Conservation (phyloP, 2,113 vertebrate genomes). For the Phrynocephalus versicolor region DNA sequence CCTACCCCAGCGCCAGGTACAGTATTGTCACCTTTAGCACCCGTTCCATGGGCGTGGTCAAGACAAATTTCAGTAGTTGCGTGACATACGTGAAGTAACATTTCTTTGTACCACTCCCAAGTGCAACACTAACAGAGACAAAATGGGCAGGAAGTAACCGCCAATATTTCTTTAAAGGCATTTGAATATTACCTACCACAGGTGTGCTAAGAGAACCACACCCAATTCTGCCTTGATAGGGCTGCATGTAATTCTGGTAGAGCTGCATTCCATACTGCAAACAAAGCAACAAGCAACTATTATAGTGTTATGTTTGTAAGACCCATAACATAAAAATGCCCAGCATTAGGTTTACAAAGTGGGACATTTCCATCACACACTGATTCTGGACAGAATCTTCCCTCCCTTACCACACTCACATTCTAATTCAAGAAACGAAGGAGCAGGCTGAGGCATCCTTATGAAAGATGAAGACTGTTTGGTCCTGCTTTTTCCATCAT, state of each 20-base stretch:
- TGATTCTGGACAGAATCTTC: background rate
- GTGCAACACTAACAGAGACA: background rate
- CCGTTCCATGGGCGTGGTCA: too few relatives aligned
- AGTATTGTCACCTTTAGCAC: too few relatives aligned
- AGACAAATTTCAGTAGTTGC: too few relatives aligned
- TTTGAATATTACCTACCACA: conserved; percentile 82
- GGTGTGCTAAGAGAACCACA: conserved; percentile 83
- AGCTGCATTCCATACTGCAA: conserved; percentile 93
- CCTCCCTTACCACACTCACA: background rate
- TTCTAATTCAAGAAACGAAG: background rate
- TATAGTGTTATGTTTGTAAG: conserved; percentile 28
- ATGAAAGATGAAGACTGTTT: too few relatives aligned
- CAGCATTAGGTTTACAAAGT: background rate
- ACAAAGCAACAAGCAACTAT: conserved; percentile 59
- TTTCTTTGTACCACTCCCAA: too few relatives aligned
- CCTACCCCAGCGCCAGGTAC: too few relatives aligned
- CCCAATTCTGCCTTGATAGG: conserved; percentile 83
- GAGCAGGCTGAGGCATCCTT: background rate
- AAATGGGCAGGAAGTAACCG: background rate
- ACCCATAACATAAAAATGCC: background rate
- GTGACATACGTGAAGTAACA: too few relatives aligned
- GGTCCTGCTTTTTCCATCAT: background rate
- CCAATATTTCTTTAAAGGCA: background rate
- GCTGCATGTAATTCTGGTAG: conserved; percentile 94
- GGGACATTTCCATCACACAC: background rate